phyloP scores from a whole-genome alignment of 2,888 invertebrate genomes.

The Rhyacophila evoluta region DNA sequence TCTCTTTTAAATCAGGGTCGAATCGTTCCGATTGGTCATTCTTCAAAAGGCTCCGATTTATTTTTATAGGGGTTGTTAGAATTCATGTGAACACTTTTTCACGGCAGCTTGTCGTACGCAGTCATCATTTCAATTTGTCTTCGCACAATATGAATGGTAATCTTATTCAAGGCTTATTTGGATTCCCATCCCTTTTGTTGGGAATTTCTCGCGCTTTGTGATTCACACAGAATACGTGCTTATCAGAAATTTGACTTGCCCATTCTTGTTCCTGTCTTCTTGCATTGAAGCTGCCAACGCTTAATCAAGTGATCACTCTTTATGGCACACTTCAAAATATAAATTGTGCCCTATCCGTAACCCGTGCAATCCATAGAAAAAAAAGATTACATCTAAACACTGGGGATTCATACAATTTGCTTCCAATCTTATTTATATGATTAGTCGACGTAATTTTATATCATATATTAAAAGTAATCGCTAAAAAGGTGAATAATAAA shows the following conservation, averaged over 20 bases:
- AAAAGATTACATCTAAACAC: too few relatives aligned
- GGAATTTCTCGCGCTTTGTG: slow-evolving; percentile 3
- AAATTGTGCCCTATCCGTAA: too few relatives aligned
- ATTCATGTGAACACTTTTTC: slow-evolving; percentile 37
- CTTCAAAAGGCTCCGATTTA: not conserved
- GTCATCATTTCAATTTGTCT: slow-evolving; percentile 37
- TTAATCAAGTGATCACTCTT: not conserved
- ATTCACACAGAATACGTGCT: not conserved
- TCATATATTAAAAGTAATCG: too few relatives aligned
- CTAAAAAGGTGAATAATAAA: too few relatives aligned
- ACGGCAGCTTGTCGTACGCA: slow-evolving; percentile 29
- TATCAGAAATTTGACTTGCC: not conserved
- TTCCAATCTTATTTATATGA: too few relatives aligned
- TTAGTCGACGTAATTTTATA: too few relatives aligned
- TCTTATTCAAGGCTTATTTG: slow-evolving; percentile 32
- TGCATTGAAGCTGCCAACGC: not conserved
- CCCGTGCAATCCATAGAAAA: too few relatives aligned
- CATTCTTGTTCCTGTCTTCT: not conserved
- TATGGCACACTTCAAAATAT: not conserved
- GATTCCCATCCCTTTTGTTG: slow-evolving; percentile 19
- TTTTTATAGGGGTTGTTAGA: slow-evolving; percentile 28
- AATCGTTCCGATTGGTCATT: not conserved
- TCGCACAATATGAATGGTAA: slow-evolving; percentile 36
- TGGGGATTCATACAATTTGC: too few relatives aligned
- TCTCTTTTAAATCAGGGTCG: not conserved